Conservation (phyloP, 2,888 invertebrate genomes). For the Eristalinus aeneus region DNA sequence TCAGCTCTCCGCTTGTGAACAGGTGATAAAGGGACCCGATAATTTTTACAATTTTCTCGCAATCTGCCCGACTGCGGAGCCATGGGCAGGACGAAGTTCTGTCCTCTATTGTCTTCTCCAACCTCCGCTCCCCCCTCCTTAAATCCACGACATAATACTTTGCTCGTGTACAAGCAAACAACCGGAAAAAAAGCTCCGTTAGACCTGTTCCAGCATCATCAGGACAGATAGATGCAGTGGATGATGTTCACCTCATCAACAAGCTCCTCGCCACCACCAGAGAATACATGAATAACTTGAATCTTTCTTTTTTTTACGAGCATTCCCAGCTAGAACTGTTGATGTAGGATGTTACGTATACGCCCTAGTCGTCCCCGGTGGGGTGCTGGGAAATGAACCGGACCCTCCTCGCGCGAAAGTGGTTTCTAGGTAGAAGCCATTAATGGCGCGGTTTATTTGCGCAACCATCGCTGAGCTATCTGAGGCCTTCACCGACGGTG, state of each 20-base stretch:
- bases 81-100: not conserved
- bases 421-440: conserved; percentile 10
- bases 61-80: not conserved
- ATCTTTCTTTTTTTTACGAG: conserved; percentile 32
- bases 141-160: conserved; percentile 24
- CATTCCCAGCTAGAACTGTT: not conserved
- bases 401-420: not conserved
- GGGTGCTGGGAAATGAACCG: not conserved
- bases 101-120: not conserved
- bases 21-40: conserved; percentile 13
- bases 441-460: conserved; percentile 24
- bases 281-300: conserved; percentile 48
- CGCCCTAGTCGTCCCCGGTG: too few species aligned
- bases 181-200: not conserved
- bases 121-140: not conserved
- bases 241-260: not conserved
- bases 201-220: not conserved
- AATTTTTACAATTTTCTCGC: conserved; percentile 20
- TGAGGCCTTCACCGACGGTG: conserved; percentile 8
- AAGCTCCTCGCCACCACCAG: not conserved
- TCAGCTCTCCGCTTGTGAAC: not conserved
- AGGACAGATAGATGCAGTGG: conserved; percentile 18
- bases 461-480: not conserved
- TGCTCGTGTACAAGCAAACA: not conserved
- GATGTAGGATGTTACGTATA: too few species aligned